phyloP scores from a whole-genome alignment of 2,888 invertebrate genomes.

The Polymixis flavicincta region DNA sequence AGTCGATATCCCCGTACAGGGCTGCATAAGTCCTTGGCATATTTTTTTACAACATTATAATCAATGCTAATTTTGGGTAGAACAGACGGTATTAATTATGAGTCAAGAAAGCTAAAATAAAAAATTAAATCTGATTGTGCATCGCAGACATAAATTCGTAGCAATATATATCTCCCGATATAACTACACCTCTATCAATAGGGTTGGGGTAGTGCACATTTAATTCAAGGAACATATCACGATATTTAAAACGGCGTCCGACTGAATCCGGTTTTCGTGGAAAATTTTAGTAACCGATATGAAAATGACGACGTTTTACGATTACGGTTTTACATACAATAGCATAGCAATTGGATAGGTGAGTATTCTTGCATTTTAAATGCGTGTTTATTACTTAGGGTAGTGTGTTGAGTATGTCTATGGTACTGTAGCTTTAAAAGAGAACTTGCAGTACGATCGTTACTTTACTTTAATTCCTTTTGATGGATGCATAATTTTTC shows the following conservation, averaged over 20 bases:
- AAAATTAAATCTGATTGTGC: not conserved
- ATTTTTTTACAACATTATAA: not conserved
- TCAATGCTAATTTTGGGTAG: too few relatives aligned
- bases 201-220: not conserved
- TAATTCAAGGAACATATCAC: not conserved
- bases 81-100: too few relatives aligned
- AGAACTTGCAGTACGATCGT: too few relatives aligned
- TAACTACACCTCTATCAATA: not conserved
- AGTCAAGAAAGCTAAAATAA: too few relatives aligned
- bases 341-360: not conserved
- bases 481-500: too few relatives aligned
- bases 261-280: not conserved
- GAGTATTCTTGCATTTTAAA: not conserved
- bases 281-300: slow-evolving; percentile 9
- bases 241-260: not conserved
- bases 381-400: not conserved
- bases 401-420: too few relatives aligned
- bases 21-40: not conserved
- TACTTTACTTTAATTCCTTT: not conserved
- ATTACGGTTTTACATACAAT: not conserved
- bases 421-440: not conserved
- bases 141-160: not conserved
- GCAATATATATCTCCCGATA: not conserved
- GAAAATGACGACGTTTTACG: slow-evolving; percentile 15
- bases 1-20: not conserved